Base-by-base conservation (phyloP, 2,113 vertebrate species). In the Bujurquina vittata region DNA sequence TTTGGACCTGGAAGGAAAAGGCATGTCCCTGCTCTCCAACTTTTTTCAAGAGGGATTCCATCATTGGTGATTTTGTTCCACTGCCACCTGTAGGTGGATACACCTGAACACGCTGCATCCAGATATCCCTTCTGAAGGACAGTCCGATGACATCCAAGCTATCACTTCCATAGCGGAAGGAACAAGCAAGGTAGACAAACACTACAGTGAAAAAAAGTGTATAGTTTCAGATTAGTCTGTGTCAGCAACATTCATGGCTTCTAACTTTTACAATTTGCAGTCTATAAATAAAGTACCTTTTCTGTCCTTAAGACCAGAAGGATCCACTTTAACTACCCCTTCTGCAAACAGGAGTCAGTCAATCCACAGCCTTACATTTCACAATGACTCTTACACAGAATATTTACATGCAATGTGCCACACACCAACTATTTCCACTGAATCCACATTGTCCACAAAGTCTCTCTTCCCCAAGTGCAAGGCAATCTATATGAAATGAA, bases 91-190 rank as follows among this genome's bases (percentile, higher is more conserved):
- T 85, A 0, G 92, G 89, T 0, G 97, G 97, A 91, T 95, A 96
- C 82, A 98, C 92, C 93, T 99, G 97, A 33, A 95, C 69, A 5
- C 91, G 93, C 54, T 94, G 79, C n/a, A 96, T 91, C 15, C 97
- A 98, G 87, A 99, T 94, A 90, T 98, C 97, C 95, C 97, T 98
- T 80, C 95, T 94, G 94, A 97, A 98, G 73, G 95, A 97, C 89
- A 99, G 56, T 3, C 96, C 96, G 0, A 98, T 97, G 11, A 98
- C 96, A 0, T 97, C 97, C 85, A 98, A 91, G 90, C 99, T 97
- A 0, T 99, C 97, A 4, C 95, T 95, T 79, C 97, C 97, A 15
- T 98, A 98, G 88, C 95, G 96, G 84, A 99, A 99, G 1, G 96
- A 96, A 69, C 97, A 98, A 1, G 96, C 96, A 79, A 99, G 92